Conservation (phyloP, 2,113 vertebrate genomes). For the Semnopithecus entellus region DNA sequence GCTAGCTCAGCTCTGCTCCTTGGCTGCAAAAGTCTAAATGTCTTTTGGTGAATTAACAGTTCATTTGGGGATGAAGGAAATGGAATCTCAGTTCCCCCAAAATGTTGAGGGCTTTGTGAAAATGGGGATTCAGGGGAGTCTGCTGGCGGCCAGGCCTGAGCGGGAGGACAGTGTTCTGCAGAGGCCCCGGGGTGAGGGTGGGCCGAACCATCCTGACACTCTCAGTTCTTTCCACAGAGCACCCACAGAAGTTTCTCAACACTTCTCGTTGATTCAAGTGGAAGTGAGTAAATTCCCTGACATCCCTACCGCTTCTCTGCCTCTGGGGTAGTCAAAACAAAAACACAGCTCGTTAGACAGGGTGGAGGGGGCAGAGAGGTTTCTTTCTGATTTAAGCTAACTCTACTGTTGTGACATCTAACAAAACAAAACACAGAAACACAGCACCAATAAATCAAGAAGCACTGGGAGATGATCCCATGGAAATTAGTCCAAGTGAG, state of each 20-base stretch:
- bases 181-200: not conserved
- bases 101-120: not conserved
- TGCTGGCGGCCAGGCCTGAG: not conserved
- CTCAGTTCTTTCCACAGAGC: not conserved
- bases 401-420: not conserved
- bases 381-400: not conserved
- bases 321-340: not conserved
- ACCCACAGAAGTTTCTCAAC: not conserved
- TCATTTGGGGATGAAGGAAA: not conserved
- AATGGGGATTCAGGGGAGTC: not conserved
- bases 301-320: not conserved
- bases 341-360: not conserved
- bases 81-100: not conserved
- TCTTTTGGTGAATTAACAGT: not conserved
- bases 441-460: constrained; percentile 59
- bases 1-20: accelerated
- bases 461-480: not conserved
- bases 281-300: not conserved
- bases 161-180: not conserved
- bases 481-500: not conserved
- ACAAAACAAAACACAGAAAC: not conserved
- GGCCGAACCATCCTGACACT: not conserved
- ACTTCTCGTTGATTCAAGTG: not conserved
- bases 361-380: not conserved
- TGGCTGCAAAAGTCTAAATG: not conserved